Evolutionary conservation across 2,888 invertebrate species (phyloP).

Genomic region (Helicoverpa assulta): DNA sequence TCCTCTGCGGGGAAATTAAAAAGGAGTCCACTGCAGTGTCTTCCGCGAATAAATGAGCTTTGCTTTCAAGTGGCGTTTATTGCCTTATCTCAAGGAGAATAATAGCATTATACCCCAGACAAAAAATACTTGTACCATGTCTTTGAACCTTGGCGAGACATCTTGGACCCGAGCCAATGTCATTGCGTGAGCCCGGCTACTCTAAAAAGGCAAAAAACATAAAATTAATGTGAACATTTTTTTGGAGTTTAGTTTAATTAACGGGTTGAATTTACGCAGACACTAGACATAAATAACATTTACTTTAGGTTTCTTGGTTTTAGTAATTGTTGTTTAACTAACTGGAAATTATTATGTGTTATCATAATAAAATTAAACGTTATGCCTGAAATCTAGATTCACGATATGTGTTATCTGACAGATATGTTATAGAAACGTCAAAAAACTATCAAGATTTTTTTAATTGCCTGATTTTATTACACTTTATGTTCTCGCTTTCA

Average conservation of each 20-base stretch:
- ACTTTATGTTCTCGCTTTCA: neutral
- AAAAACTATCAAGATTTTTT: neutral
- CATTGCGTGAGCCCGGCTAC: conserved; percentile 76
- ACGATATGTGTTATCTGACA: neutral
- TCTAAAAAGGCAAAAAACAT: conserved; percentile 73
- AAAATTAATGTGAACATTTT: conserved; percentile 55
- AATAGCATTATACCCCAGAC: conserved; percentile 80
- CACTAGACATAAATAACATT: conserved; percentile 29
- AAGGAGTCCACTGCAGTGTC: conserved; percentile 79
- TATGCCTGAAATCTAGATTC: conserved; percentile 4
- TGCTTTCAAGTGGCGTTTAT: conserved; percentile 86
- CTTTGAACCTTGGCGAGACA: conserved; percentile 88
- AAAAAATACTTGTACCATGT: conserved; percentile 83
- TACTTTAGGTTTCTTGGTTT: conserved; percentile 13
- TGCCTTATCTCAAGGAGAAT: conserved; percentile 85
- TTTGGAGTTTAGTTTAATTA: conserved; percentile 62
- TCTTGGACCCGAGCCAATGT: conserved; percentile 85
- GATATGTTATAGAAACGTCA: neutral
- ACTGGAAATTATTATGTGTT: conserved; percentile 33
- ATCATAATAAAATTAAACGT: neutral
- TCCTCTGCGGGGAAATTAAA: conserved; percentile 76
- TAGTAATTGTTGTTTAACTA: conserved; percentile 17
- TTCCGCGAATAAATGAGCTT: conserved; percentile 83
- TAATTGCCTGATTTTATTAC: no score
- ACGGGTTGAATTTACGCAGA: conserved; percentile 41